phyloP scores from a whole-genome alignment of 1,140 invertebrate species.

The Tetranychus urticae region DNA sequence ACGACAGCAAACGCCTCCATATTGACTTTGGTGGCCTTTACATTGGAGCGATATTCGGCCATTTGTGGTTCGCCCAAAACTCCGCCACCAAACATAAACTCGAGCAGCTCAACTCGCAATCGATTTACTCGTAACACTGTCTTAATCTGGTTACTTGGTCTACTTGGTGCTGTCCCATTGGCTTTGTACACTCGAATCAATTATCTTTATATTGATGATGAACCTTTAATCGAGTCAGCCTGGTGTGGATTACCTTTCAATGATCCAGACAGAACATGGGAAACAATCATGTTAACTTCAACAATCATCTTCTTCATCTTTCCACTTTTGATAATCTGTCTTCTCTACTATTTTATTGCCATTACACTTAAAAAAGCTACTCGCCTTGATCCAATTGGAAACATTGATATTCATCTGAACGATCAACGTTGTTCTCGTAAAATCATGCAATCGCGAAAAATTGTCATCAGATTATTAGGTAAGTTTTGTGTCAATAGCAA shows the following conservation, averaged over 20 bases:
- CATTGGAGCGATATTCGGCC: slow-evolving; percentile 38
- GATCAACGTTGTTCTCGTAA: slow-evolving; percentile 10
- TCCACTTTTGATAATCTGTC: slow-evolving; percentile 13
- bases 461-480: slow-evolving; percentile 17
- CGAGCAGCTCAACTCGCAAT: slow-evolving; percentile 45
- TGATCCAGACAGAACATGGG: slow-evolving; percentile 15
- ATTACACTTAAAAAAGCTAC: slow-evolving; percentile 12
- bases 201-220: slow-evolving; percentile 11
- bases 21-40: slow-evolving; percentile 16
- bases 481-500: neutral
- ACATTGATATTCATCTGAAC: slow-evolving; percentile 1
- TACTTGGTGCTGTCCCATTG: slow-evolving; percentile 52
- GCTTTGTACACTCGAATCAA: slow-evolving; percentile 24
- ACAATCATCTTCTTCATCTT: slow-evolving; percentile 18
- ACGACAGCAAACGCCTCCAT: slow-evolving; percentile 54
- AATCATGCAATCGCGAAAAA: slow-evolving; percentile 12
- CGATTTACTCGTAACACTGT: slow-evolving; percentile 54
- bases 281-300: slow-evolving; percentile 19
- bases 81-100: slow-evolving; percentile 21
- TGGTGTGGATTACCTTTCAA: slow-evolving; percentile 19
- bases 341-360: slow-evolving; percentile 14
- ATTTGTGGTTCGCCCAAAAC: slow-evolving; percentile 63
- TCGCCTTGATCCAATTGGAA: slow-evolving; percentile 2
- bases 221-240: slow-evolving; percentile 16
- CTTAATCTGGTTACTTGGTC: slow-evolving; percentile 46